A percentile compares a stretch with the other conserved stretches of the same genome.
Evolutionary conservation across 2,113 vertebrate genomes (phyloP).

Genomic region (Terrapene triunguis): DNA sequence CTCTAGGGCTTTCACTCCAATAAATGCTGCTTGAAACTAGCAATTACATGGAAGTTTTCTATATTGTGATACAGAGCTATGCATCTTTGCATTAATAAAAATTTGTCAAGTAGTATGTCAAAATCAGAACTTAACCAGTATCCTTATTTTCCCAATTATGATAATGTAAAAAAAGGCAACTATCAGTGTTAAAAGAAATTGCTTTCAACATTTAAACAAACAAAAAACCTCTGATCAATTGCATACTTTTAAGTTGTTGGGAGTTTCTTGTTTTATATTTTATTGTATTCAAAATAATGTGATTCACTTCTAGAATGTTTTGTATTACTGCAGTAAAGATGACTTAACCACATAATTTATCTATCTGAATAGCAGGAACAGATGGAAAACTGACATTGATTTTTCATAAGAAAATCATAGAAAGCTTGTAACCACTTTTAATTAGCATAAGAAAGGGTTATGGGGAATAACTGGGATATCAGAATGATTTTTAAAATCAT

Average conservation of each 20-base stretch:
- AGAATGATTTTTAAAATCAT: slow-evolving; percentile 3
- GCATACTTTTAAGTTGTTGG: neutral
- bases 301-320: neutral
- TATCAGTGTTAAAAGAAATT: neutral
- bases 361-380: slow-evolving; percentile 21
- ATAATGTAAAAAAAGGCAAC: neutral
- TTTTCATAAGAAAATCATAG: slow-evolving; percentile 67
- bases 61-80: slow-evolving; percentile 13
- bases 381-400: slow-evolving; percentile 68
- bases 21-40: neutral
- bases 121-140: neutral
- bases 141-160: neutral
- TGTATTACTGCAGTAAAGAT: neutral
- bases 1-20: neutral
- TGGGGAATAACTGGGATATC: slow-evolving; percentile 13
- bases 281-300: neutral
- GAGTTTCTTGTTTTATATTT: neutral
- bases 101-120: neutral
- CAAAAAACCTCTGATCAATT: neutral
- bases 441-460: slow-evolving; percentile 58
- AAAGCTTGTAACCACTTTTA: slow-evolving; percentile 52
- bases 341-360: slow-evolving; percentile 16
- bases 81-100: slow-evolving; percentile 51
- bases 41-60: neutral
- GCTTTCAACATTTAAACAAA: neutral